Evolutionary conservation across 2,888 invertebrate genomes (phyloP).

Genomic region (Andrena marginata): DNA sequence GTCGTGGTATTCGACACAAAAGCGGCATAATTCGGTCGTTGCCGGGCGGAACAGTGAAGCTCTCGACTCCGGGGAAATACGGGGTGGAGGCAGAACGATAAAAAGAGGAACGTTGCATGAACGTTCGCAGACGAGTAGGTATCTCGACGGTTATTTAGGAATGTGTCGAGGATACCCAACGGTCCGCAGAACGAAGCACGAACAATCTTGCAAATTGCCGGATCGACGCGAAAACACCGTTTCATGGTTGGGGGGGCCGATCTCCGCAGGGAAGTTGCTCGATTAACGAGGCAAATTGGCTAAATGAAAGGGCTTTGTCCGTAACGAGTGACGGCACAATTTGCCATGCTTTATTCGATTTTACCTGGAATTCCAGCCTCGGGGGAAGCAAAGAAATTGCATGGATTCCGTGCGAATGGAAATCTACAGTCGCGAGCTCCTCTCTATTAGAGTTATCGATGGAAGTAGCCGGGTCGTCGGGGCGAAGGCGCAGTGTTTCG

Average conservation of each 20-base stretch:
- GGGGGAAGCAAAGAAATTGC: constrained; percentile 2
- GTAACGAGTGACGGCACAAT: constrained; percentile 36
- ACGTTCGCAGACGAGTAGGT: constrained; percentile 30
- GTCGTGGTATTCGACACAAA: constrained; percentile 41
- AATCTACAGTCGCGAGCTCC: not conserved
- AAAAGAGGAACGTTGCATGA: not conserved
- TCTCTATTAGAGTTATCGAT: constrained; percentile 12
- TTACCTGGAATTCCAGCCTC: not conserved
- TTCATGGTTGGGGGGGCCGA: constrained; percentile 6
- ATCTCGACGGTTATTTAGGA: constrained; percentile 34
- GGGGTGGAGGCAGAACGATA: not conserved
- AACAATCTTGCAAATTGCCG: constrained; percentile 30
- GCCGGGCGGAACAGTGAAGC: constrained; percentile 17
- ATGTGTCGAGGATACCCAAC: constrained; percentile 13
- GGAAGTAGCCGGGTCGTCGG: not conserved
- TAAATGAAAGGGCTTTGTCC: constrained; percentile 35
- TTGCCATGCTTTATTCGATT: constrained; percentile 26
- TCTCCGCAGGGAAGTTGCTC: constrained; percentile 30
- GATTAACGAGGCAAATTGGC: constrained; percentile 54
- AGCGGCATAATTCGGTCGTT: constrained; percentile 46
- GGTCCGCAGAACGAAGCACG: constrained; percentile 10
- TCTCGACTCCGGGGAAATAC: constrained; percentile 9
- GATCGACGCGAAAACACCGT: constrained; percentile 29
- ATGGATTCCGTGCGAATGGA: not conserved
- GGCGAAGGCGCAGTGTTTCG: constrained; percentile 74